Conservation (phyloP, 1,140 invertebrate genomes). For the Diorhabda sublineata region DNA sequence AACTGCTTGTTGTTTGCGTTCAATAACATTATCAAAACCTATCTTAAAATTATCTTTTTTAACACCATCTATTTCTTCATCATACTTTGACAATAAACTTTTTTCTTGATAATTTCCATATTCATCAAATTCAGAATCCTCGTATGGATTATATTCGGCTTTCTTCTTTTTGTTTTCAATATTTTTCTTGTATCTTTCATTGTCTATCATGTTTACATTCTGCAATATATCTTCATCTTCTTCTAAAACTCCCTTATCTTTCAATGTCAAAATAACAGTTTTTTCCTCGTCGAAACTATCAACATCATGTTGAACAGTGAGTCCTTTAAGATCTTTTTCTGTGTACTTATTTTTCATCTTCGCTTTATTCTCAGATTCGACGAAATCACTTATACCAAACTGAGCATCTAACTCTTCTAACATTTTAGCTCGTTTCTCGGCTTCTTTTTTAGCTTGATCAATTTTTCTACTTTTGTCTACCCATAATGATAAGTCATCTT, state of each 20-base stretch:
- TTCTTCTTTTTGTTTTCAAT: slow-evolving; percentile 80
- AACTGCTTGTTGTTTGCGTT: slow-evolving; percentile 49
- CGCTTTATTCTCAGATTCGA: slow-evolving; percentile 71
- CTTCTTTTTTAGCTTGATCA: slow-evolving; percentile 78
- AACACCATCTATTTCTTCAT: slow-evolving; percentile 87
- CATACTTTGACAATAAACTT: slow-evolving; percentile 85
- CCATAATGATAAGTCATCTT: slow-evolving; percentile 73
- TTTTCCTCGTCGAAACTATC: slow-evolving; percentile 79
- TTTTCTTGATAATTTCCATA: slow-evolving; percentile 68
- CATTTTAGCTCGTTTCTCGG: slow-evolving; percentile 84
- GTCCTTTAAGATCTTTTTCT: slow-evolving; percentile 69
- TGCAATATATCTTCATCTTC: slow-evolving; percentile 86
- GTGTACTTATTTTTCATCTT: slow-evolving; percentile 62
- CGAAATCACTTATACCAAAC: slow-evolving; percentile 82
- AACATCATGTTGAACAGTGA: slow-evolving; percentile 84
- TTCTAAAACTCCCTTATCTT: slow-evolving; percentile 88
- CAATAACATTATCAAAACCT: slow-evolving; percentile 56
- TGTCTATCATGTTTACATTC: slow-evolving; percentile 94
- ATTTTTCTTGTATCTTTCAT: slow-evolving; percentile 89
- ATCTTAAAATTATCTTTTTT: slow-evolving; percentile 77
- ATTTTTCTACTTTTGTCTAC: slow-evolving; percentile 74
- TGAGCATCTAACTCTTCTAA: slow-evolving; percentile 93
- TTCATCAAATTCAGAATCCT: slow-evolving; percentile 81
- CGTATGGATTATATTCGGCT: slow-evolving; percentile 77
- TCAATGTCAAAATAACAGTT: slow-evolving; percentile 85